Evolutionary conservation across 2,797 vertebrate species (phyloP), one percentile per base, ranked within the genome.

Genomic region (Sebastes paucispinis): DNA sequence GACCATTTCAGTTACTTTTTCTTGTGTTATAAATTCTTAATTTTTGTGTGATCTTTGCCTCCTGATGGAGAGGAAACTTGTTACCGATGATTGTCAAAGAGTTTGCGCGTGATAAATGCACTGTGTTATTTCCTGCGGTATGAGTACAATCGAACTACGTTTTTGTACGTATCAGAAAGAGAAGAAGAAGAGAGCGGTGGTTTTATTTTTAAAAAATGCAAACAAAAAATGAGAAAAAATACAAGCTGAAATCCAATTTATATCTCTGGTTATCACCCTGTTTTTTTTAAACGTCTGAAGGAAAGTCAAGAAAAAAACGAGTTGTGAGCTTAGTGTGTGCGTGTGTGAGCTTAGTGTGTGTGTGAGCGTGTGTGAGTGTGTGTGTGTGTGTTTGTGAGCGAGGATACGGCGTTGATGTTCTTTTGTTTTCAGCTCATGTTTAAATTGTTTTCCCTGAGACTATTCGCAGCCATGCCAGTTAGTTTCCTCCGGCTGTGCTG

Each of bases 111-210:
- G 77, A 84, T 83, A 83, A 88, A 90, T 88, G 85, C 91, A 90
- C 91, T 92, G 89, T 83, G 85, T 89, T 85, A 81, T 77, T 91
- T 92, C 81, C 85, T 92, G 89, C 88, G 87, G 84, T 86, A 80
- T 77, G 82, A 93, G 89, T 87, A 93, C 89, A 92, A 92, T 93
- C 88, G 24, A 90, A 85, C 31, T 79, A 82, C 20, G 75, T 80
- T 89, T 92, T 81, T 90, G 77, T 90, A 88, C 72, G 80, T 84
- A 68, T 83, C 54, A 64, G 81, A 86, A 80, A 79, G 73, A 88
- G 81, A 71, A 39, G 81, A 71, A 39, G 13, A 7, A 18, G 47
- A 50, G 50, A 39, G 32, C 20, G 58, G 69, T 69, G 73, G 68
- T 83, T 91, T 91, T 87, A 69, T 80, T 80, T 80, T 80, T 79